Percentiles rank a stretch among this genome's conserved stretches.
Evolutionary conservation across 2,888 invertebrate genomes (phyloP).

Genomic region (Acrocyrtus sp.): DNA sequence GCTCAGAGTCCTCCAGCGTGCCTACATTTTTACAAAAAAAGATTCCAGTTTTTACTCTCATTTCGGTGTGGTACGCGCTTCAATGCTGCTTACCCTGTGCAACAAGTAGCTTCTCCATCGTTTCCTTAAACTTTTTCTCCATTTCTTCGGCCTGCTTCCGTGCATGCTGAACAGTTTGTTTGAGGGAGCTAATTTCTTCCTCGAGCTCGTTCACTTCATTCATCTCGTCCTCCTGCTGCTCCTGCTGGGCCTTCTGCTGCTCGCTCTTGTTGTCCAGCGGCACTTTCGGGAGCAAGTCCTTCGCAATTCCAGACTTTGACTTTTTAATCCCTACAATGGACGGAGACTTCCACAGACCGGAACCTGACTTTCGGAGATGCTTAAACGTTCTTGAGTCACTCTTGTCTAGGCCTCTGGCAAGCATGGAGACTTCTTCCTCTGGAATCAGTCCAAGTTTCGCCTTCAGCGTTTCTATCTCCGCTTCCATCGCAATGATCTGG

Average conservation of each 20-base stretch:
- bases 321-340: slow-evolving; percentile 60
- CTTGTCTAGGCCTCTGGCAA: slow-evolving; percentile 45
- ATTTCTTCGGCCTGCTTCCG: slow-evolving; percentile 79
- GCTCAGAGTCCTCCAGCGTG: slow-evolving; percentile 76
- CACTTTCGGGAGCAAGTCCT: slow-evolving; percentile 13
- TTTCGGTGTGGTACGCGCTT: too few relatives aligned
- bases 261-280: slow-evolving; percentile 54
- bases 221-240: slow-evolving; percentile 54
- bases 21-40: too few relatives aligned
- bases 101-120: slow-evolving; percentile 70
- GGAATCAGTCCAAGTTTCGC: slow-evolving; percentile 60
- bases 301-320: slow-evolving; percentile 59
- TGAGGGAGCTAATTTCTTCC: slow-evolving; percentile 63
- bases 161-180: slow-evolving; percentile 61
- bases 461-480: slow-evolving; percentile 59
- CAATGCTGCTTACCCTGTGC: slow-evolving; percentile 46
- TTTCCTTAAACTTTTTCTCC: slow-evolving; percentile 69
- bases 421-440: slow-evolving; percentile 59
- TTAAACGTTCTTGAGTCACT: slow-evolving; percentile 57
- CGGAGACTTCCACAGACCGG: slow-evolving; percentile 62
- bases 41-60: too few relatives aligned
- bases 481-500: slow-evolving; percentile 62
- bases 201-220: slow-evolving; percentile 61
- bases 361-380: slow-evolving; percentile 59
- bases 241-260: slow-evolving; percentile 51